phyloP scores from a whole-genome alignment of 2,797 vertebrate species.

The Halcyon leucocephala region DNA sequence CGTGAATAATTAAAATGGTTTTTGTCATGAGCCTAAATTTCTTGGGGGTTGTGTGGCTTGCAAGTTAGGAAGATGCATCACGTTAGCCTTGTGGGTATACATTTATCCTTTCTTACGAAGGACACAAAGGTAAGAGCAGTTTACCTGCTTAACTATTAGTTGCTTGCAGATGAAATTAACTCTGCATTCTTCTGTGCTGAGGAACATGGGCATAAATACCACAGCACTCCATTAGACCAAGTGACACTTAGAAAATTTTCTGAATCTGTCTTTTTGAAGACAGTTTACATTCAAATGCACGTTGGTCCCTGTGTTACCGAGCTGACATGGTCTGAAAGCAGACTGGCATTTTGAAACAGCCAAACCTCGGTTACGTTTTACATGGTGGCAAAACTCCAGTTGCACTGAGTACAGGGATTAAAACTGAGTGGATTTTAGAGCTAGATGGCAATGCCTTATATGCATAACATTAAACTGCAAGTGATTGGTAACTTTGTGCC shows the following conservation, averaged over 20 bases:
- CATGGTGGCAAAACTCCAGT: not conserved
- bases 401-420: not conserved
- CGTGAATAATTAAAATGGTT: not conserved
- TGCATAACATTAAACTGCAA: not conserved
- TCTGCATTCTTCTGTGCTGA: not conserved
- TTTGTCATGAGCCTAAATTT: not conserved
- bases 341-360: not conserved
- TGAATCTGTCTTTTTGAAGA: not conserved
- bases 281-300: not conserved
- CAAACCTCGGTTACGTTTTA: not conserved
- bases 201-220: not conserved
- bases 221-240: not conserved
- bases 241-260: not conserved
- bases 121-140: not conserved
- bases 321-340: not conserved
- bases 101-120: not conserved
- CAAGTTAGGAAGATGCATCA: not conserved
- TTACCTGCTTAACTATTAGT: not conserved
- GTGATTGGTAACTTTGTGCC: not conserved
- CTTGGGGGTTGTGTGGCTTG: not conserved
- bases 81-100: not conserved
- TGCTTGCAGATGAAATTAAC: not conserved
- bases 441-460: not conserved
- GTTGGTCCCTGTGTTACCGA: not conserved
- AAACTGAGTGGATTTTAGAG: not conserved